These are phyloP conservation scores for Rana temporaria DNA, from an alignment of 2,113 vertebrate genomes.

Conservation along the genomic window DNA sequence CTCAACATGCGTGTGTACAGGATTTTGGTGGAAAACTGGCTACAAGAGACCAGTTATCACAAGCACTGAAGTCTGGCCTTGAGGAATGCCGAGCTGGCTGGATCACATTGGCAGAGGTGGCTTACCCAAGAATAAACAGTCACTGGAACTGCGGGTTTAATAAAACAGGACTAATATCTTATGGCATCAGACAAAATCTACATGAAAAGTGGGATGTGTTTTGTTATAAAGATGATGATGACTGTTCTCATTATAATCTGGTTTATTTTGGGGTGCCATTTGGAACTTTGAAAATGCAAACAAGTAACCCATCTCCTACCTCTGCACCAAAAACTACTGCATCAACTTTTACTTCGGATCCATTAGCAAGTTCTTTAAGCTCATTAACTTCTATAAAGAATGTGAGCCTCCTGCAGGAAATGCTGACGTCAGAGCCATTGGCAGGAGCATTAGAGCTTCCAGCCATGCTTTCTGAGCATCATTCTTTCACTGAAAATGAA, in stretches of 20 bases:
- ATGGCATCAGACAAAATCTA: slow-evolving; percentile 56
- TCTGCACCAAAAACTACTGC: too few species aligned
- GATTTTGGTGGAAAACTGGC: slow-evolving; percentile 58
- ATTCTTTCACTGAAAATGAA: neutral
- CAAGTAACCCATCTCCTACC: neutral
- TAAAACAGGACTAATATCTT: slow-evolving; percentile 59
- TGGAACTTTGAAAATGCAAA: neutral
- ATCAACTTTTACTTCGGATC: neutral
- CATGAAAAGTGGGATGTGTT: slow-evolving; percentile 60
- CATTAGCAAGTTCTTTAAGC: neutral
- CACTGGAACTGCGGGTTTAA: slow-evolving; percentile 60
- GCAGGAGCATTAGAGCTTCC: neutral
- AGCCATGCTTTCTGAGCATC: neutral
- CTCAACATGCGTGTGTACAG: slow-evolving; percentile 44
- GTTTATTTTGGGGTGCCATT: neutral
- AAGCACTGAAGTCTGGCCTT: slow-evolving; percentile 50
- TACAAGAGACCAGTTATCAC: slow-evolving; percentile 38
- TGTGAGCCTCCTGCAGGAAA: too few species aligned
- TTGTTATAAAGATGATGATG: slow-evolving; percentile 56
- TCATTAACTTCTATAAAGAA: neutral
- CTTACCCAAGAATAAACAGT: slow-evolving; percentile 57
- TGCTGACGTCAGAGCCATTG: too few species aligned
- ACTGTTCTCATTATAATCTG: slow-evolving; percentile 29
- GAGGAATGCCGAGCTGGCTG: slow-evolving; percentile 60
- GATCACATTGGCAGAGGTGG: slow-evolving; percentile 55